Evolutionary conservation across 2,797 vertebrate species (phyloP).

Genomic region (Calcarius lapponicus): DNA sequence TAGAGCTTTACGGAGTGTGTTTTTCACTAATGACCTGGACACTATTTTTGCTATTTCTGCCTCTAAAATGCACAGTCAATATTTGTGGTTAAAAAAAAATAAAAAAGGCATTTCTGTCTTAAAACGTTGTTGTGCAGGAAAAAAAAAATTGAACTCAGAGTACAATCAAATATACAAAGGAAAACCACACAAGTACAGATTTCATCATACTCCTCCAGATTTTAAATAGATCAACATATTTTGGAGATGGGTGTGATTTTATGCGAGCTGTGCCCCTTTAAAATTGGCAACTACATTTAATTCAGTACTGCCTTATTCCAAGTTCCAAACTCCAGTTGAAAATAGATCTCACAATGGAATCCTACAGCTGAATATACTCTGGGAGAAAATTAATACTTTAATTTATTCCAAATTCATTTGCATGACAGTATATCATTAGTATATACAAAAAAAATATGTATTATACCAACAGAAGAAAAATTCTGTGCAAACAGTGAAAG

Average conservation of each 20-base stretch:
- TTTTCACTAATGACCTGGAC: constrained; percentile 37
- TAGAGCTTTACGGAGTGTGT: not conserved
- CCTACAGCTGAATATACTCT: constrained; percentile 50
- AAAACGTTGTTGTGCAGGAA: not conserved
- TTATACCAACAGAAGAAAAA: constrained; percentile 1
- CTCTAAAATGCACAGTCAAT: not conserved
- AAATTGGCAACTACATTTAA: constrained; percentile 32
- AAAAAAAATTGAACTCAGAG: not conserved
- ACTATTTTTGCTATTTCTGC: not conserved
- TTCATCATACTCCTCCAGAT: constrained; percentile 44
- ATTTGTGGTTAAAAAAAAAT: not conserved
- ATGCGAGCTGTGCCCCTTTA: constrained; percentile 25
- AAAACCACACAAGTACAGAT: constrained; percentile 43
- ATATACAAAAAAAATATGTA: not conserved
- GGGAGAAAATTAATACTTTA: constrained; percentile 29
- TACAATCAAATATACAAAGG: constrained; percentile 49
- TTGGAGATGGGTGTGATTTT: constrained; percentile 46
- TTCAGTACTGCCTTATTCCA: constrained; percentile 20
- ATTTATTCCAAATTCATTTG: constrained; percentile 49
- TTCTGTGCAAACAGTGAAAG: not conserved
- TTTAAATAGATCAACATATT: constrained; percentile 55
- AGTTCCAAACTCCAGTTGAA: constrained; percentile 29
- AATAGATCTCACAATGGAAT: constrained; percentile 47
- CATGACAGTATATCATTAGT: constrained; percentile 31
- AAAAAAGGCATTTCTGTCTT: not conserved